Base-by-base conservation (phyloP, 2,797 vertebrate genomes). In the Merluccius polli region DNA sequence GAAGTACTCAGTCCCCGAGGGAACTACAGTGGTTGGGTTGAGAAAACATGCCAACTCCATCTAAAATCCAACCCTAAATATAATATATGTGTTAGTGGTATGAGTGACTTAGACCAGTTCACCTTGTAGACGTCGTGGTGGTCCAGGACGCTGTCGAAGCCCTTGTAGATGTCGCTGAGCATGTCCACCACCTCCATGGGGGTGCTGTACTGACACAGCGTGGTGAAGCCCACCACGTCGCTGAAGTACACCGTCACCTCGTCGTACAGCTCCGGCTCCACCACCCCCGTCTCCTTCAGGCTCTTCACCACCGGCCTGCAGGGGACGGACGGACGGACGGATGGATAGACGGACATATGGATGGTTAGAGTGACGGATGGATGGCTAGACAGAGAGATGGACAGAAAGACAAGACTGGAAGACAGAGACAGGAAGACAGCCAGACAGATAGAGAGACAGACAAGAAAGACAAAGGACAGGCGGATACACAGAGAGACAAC, bases 121-220 rank as follows among this genome's bases (percentile, higher is more conserved):
- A 99, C 97, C 96, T 99, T 99, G 85, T 99, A 99, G 36, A 99
- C 97, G 8, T 99, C 97, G 2, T 99, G 97, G 88, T 95, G 92
- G 85, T 98, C 97, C 8, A 99, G 92, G 73, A 99, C 97, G 87
- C 94, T 93, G 90, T 99, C 97, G 12, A 98, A 99, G 82, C 95
- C 95, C 85, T 96, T 96, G 89, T 99, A 99, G 92, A 99, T 95
- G 87, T 98, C 96, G 0, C 97, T 99, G 36, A 99, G 95, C 97
- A 99, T 97, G 93, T 98, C 96, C 82, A 99, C 97, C n/a, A 99
- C 97, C 77, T 99, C 97, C 95, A 99, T 98, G 29, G 97, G 97
- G 0, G 95, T 97, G 93, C 97, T 99, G 90, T 98, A 97, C 88
- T 96, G 97, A 92, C 97, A 99, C 85, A 99, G 94, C 0, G 97